A percentile compares a stretch with the other conserved stretches of the same genome.
phyloP scores from a whole-genome alignment of 1,140 invertebrate species.

The Trialeurodes vaporariorum region DNA sequence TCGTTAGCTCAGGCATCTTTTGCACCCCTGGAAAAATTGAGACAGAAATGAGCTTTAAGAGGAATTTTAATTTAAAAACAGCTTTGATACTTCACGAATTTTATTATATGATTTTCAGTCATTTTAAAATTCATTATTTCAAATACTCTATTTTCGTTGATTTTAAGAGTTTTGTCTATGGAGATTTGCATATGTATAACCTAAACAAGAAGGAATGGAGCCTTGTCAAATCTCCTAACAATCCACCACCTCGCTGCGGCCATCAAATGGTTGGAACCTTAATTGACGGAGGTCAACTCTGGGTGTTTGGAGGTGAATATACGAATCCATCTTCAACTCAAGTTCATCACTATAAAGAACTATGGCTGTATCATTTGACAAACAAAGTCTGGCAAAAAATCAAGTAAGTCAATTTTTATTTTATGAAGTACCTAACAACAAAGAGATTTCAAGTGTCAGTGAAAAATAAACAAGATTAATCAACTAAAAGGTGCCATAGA shows the following conservation, averaged over 20 bases:
- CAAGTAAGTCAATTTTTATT: constrained; percentile 34
- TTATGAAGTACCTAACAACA: constrained; percentile 1
- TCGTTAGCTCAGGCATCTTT: no score
- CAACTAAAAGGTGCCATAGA: no score
- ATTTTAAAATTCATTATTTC: no score
- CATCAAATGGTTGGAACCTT: constrained; percentile 70
- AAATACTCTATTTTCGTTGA: no score
- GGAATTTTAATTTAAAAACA: no score
- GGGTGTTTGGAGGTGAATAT: constrained; percentile 90
- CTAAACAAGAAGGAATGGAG: constrained; percentile 69
- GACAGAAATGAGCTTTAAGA: no score
- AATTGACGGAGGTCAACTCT: constrained; percentile 58
- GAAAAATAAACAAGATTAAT: not conserved
- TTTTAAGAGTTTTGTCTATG: constrained; percentile 66
- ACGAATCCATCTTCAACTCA: constrained; percentile 78
- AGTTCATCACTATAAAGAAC: constrained; percentile 87
- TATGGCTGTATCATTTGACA: constrained; percentile 72
- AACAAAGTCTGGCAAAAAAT: constrained; percentile 84
- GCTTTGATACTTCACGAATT: no score
- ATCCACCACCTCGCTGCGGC: constrained; percentile 71
- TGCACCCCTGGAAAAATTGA: no score
- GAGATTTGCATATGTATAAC: constrained; percentile 75
- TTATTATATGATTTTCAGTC: no score
- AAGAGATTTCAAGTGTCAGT: not conserved
- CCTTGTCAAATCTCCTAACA: constrained; percentile 59